Conservation (phyloP, 2,888 invertebrate species). For the Dolichomitus sp. region DNA sequence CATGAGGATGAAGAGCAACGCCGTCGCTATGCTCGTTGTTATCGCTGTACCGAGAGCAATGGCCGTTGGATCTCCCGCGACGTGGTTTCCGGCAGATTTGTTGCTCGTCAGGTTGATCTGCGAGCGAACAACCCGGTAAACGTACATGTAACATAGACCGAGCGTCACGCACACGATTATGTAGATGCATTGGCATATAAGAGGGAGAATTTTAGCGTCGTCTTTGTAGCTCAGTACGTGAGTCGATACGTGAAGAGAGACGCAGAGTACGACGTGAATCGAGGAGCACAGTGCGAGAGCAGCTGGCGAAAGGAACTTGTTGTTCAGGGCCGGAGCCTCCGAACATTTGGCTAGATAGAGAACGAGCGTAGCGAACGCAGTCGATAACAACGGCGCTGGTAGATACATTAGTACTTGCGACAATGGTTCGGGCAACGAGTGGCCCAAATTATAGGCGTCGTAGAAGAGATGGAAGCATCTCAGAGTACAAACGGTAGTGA, state of each 20-base stretch:
- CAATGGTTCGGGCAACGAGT: slow-evolving; percentile 91
- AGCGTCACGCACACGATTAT: slow-evolving; percentile 94
- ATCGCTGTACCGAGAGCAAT: slow-evolving; percentile 93
- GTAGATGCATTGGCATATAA: slow-evolving; percentile 95
- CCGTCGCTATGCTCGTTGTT: slow-evolving; percentile 95
- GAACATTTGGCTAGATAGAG: slow-evolving; percentile 94
- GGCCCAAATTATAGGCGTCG: slow-evolving; percentile 96
- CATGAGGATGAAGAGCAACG: slow-evolving; percentile 93
- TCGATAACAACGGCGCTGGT: slow-evolving; percentile 94
- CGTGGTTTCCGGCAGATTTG: slow-evolving; percentile 88
- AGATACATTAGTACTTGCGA: slow-evolving; percentile 94
- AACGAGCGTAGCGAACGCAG: slow-evolving; percentile 96
- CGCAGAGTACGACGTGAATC: slow-evolving; percentile 93
- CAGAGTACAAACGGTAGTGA: slow-evolving; percentile 93
- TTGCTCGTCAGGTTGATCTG: slow-evolving; percentile 89
- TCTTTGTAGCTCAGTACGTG: slow-evolving; percentile 81
- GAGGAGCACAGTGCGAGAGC: slow-evolving; percentile 93
- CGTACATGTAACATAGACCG: slow-evolving; percentile 94
- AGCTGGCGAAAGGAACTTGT: slow-evolving; percentile 91
- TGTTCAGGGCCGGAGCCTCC: slow-evolving; percentile 90
- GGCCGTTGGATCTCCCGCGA: slow-evolving; percentile 89
- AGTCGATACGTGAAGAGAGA: slow-evolving; percentile 91
- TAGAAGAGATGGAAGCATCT: slow-evolving; percentile 96
- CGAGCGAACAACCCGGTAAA: slow-evolving; percentile 93
- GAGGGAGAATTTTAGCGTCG: slow-evolving; percentile 89